Percentiles rank a stretch among this genome's conserved stretches.
Conservation (phyloP, 2,113 vertebrate genomes). For the Sinocyclocheilus anshuiensis region DNA sequence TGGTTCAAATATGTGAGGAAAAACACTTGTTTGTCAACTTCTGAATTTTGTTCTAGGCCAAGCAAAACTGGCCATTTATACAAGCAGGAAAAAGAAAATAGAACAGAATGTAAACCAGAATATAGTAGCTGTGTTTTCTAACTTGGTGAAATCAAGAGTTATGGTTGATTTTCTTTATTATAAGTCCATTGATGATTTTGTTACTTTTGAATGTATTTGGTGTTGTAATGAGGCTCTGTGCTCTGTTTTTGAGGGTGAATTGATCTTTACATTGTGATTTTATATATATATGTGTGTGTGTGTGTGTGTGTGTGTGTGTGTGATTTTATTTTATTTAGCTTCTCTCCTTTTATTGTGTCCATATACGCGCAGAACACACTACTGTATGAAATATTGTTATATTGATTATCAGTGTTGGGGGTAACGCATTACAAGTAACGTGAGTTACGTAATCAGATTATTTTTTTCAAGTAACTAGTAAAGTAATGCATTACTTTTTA, state of each 20-base stretch:
- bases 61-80: background rate
- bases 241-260: background rate
- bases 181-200: background rate
- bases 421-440: no score
- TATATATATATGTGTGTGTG: no score
- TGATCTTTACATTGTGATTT: no score
- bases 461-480: no score
- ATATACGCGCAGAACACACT: no score
- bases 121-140: background rate
- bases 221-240: background rate
- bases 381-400: no score
- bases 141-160: background rate
- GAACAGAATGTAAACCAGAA: background rate
- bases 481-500: no score
- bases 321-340: no score
- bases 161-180: background rate
- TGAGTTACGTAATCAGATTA: no score
- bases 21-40: background rate
- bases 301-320: no score
- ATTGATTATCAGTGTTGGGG: no score
- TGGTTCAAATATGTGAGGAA: background rate
- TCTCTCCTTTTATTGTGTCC: no score
- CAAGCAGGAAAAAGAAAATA: background rate
- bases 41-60: background rate
- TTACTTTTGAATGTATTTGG: background rate